These are phyloP conservation scores for Zaprionus gabonicus DNA, from an alignment of 1,140 invertebrate species.

Conservation along the genomic window DNA sequence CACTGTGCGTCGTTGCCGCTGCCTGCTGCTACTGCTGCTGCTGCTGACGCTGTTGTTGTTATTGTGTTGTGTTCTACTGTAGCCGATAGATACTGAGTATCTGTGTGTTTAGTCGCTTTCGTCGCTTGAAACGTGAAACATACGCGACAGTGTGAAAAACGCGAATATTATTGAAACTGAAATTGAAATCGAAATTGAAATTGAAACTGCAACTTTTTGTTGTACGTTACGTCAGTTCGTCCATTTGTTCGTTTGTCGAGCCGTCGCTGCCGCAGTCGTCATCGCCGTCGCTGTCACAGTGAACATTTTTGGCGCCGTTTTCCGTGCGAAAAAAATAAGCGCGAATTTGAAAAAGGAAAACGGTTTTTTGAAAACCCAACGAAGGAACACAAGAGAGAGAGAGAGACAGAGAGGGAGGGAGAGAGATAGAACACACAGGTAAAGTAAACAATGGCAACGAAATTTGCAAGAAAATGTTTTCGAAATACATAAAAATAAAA, in stretches of 20 bases:
- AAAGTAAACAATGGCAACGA: constrained; percentile 45
- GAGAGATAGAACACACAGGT: constrained; percentile 30
- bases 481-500: constrained; percentile 31
- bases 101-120: constrained; percentile 78
- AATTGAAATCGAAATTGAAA: constrained; percentile 57
- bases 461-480: constrained; percentile 31
- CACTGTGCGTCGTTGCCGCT: constrained; percentile 32
- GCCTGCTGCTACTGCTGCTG: constrained; percentile 11
- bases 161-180: constrained; percentile 47
- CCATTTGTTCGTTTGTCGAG: constrained; percentile 27
- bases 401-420: background rate
- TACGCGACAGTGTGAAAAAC: constrained; percentile 70
- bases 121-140: constrained; percentile 82
- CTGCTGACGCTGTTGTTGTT: constrained; percentile 43
- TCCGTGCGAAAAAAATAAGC: constrained; percentile 46
- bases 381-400: background rate
- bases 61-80: constrained; percentile 71
- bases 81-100: constrained; percentile 74
- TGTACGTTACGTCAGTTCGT: constrained; percentile 74
- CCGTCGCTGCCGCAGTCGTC: constrained; percentile 4
- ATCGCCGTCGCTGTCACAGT: constrained; percentile 26
- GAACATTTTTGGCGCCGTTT: constrained; percentile 73
- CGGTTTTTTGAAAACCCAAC: constrained; percentile 41
- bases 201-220: constrained; percentile 64
- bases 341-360: constrained; percentile 30